A percentile compares a stretch with the other conserved stretches of the same genome.
These are phyloP conservation scores for Eolophus roseicapilla DNA, from an alignment of 2,113 vertebrate genomes.

Conservation along the genomic window DNA sequence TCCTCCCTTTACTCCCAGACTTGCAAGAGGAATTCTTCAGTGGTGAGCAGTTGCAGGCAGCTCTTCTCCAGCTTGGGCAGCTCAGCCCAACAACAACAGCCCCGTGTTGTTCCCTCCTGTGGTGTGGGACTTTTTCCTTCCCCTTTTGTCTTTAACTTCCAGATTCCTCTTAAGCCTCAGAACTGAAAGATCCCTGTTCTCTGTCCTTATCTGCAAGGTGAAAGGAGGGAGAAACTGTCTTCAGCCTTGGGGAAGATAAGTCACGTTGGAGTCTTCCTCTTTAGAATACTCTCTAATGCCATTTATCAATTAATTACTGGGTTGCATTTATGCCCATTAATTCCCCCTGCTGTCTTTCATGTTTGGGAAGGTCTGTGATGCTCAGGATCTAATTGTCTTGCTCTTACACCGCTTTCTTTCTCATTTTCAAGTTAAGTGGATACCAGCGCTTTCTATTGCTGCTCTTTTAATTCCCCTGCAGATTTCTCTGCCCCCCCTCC, in stretches of 20 bases:
- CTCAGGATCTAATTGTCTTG: slow-evolving; percentile 14
- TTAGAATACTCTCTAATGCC: slow-evolving; percentile 50
- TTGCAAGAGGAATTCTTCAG: too few species aligned
- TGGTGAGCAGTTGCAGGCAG: too few species aligned
- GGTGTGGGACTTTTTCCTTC: too few species aligned
- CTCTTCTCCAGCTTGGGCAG: too few species aligned
- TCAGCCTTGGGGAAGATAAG: slow-evolving; percentile 59
- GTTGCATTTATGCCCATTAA: slow-evolving; percentile 51
- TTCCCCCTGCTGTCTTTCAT: slow-evolving; percentile 43
- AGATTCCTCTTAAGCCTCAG: too few species aligned
- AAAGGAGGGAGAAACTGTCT: slow-evolving; percentile 47
- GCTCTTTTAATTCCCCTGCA: background rate
- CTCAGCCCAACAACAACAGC: too few species aligned
- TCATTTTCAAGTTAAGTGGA: slow-evolving; percentile 18
- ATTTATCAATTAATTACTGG: slow-evolving; percentile 72
- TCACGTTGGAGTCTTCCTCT: slow-evolving; percentile 48
- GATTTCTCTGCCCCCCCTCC: background rate
- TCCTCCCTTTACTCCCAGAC: too few species aligned
- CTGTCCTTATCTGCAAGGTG: slow-evolving; percentile 68
- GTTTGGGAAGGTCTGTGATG: slow-evolving; percentile 15
- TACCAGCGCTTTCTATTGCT: background rate
- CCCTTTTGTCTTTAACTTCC: too few species aligned
- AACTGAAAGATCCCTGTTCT: background rate
- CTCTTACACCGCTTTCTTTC: background rate
- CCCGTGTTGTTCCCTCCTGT: too few species aligned